These are phyloP conservation scores for Pao palembangensis DNA, from an alignment of 2,113 vertebrate species.

Conservation along the genomic window DNA sequence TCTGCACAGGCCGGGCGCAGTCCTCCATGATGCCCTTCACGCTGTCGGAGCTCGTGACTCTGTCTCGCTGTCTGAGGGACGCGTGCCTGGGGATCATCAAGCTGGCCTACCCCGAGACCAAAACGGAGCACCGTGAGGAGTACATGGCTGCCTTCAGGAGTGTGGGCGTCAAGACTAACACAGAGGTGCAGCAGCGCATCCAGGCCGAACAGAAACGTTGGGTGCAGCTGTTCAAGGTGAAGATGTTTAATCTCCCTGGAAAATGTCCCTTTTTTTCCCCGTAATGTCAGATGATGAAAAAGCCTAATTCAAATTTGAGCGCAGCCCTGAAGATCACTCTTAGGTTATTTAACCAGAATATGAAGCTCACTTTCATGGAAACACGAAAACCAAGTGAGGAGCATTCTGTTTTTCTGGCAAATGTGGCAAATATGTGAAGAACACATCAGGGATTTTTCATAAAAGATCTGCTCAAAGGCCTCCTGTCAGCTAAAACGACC, in stretches of 20 bases:
- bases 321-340: no score
- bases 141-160: slow-evolving; percentile 90
- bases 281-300: no score
- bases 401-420: slow-evolving; percentile 31
- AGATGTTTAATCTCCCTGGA: neutral
- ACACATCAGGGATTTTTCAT: slow-evolving; percentile 60
- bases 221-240: slow-evolving; percentile 97
- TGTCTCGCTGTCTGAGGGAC: slow-evolving; percentile 93
- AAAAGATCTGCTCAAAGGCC: slow-evolving; percentile 79
- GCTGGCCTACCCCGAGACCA: slow-evolving; percentile 93
- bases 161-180: slow-evolving; percentile 85
- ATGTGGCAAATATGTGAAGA: slow-evolving; percentile 49
- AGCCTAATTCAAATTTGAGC: no score
- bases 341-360: no score
- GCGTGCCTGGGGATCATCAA: slow-evolving; percentile 97
- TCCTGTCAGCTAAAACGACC: slow-evolving; percentile 92
- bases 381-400: no score
- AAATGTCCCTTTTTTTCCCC: no score
- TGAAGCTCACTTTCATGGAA: no score
- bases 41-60: slow-evolving; percentile 83
- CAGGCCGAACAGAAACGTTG: slow-evolving; percentile 91
- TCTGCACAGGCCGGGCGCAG: slow-evolving; percentile 79
- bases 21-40: slow-evolving; percentile 98
- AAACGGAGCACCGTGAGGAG: slow-evolving; percentile 89
- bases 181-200: slow-evolving; percentile 86